Conservation (phyloP, 2,888 invertebrate species). For the Platerodrilus igneus region DNA sequence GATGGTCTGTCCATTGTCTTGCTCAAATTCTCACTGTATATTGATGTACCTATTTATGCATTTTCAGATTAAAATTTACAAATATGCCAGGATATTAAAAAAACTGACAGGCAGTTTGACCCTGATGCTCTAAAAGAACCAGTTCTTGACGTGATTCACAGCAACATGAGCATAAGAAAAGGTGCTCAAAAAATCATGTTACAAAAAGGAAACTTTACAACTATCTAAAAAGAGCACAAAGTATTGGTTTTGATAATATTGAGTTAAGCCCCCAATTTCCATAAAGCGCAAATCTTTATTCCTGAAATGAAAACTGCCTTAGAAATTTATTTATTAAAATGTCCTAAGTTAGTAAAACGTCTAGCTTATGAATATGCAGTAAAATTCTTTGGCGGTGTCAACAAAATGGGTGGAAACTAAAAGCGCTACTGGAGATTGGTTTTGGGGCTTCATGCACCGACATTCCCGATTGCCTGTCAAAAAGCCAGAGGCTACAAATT, state of each 20-base stretch:
- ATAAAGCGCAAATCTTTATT: not conserved
- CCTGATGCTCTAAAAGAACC: not conserved
- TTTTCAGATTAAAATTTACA: not conserved
- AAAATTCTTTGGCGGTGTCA: constrained; percentile 8
- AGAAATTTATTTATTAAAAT: constrained; percentile 4
- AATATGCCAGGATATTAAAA: not conserved
- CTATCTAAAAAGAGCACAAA: not conserved
- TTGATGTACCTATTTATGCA: no score
- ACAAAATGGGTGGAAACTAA: constrained; percentile 10
- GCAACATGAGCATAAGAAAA: not conserved
- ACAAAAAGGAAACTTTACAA: not conserved
- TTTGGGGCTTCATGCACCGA: constrained; percentile 7
- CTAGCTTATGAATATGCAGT: constrained; percentile 32
- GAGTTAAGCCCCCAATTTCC: not conserved
- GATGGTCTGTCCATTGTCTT: no score
- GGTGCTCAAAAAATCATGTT: no score
- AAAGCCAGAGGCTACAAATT: constrained; percentile 17
- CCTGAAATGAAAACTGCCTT: not conserved
- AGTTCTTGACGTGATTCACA: not conserved
- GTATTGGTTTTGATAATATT: not conserved
- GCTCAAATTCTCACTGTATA: no score
- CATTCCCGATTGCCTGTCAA: constrained; percentile 6
- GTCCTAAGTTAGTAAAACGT: constrained; percentile 27
- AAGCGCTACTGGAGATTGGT: constrained; percentile 13
- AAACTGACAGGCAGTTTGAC: not conserved